Evolutionary conservation across 2,888 invertebrate genomes (phyloP).

Genomic region (Drosophila setosimentum): DNA sequence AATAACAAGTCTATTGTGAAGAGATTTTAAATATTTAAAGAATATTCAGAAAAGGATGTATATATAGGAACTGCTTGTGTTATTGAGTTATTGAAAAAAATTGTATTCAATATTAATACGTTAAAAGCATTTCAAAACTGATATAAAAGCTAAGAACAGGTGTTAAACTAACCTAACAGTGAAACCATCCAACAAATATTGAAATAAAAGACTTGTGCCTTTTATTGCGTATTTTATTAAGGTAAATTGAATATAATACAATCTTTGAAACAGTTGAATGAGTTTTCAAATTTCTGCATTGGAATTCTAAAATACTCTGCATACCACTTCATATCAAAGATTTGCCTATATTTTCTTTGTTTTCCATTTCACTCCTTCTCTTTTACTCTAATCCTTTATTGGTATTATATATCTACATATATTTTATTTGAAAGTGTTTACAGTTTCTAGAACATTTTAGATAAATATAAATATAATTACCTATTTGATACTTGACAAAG

Average conservation of each 20-base stretch:
- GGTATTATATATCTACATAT: too few relatives aligned
- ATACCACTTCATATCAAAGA: neutral
- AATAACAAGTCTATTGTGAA: conserved; percentile 1
- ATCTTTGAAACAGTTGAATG: neutral
- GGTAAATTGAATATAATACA: neutral
- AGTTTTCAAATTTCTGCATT: neutral
- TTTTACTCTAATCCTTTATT: too few relatives aligned
- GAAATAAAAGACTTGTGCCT: neutral
- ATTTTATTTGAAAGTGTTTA: neutral
- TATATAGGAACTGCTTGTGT: neutral
- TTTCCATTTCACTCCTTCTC: too few relatives aligned
- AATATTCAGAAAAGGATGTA: neutral
- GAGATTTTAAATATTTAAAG: neutral
- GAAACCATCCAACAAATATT: neutral
- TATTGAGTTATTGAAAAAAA: neutral
- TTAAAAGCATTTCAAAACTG: neutral
- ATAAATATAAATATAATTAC: neutral
- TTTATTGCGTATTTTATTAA: neutral
- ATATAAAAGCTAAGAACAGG: neutral
- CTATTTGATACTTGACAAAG: too few relatives aligned
- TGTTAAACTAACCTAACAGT: neutral
- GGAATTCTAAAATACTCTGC: neutral
- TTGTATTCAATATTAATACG: neutral
- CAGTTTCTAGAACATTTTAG: neutral
- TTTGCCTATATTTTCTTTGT: neutral